Base-by-base conservation (phyloP, 1,140 invertebrate genomes). In the Parapsyche elsis region DNA sequence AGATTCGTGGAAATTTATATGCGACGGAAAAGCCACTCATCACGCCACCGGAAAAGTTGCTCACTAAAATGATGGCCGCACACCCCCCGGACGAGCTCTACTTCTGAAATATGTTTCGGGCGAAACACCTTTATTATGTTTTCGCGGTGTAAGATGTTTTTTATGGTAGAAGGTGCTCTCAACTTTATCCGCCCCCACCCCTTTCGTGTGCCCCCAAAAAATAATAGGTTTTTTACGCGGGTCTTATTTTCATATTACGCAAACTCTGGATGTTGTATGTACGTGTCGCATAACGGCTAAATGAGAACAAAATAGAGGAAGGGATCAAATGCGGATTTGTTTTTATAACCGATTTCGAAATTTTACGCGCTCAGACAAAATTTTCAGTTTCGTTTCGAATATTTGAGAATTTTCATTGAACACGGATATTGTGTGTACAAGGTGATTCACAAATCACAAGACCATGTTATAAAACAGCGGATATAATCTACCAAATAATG, bases 111-210 rank as follows among this genome's bases (percentile, higher is more conserved):
- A 71, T 71, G 70, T 71, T 53, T 71, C 70, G 23, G 10, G 26
- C 21, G 70, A 71, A 71, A 71, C 70, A 71, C 70, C 70, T 71
- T 71, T 71, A 71, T 71, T 71, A 71, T 71, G 26, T 71, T 71
- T 71, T 30, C 26, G 70, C 30, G 24, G 70, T 71, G 70, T 71
- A 71, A 9, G 26, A 30, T 45, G 70, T 71, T 26, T 71, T 71
- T 38, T 71, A 44, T 71, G 70, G 1, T 14, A 71, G 26, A 71
- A 71, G 70, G 24, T 71, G 23, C 30, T 12, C 70, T 30, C 49
- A 53, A 53, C 49, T 16, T 53, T 53, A 53, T 53, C 16, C 49
- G 49, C 49, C 10, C 16, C 10, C 49, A 16, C 49, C 2, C 12
- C 16, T 46, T 46, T 46, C 49, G 49, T 53, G 49, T 10, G 12